phyloP scores from a whole-genome alignment of 2,888 invertebrate genomes.

The Diploptera punctata region DNA sequence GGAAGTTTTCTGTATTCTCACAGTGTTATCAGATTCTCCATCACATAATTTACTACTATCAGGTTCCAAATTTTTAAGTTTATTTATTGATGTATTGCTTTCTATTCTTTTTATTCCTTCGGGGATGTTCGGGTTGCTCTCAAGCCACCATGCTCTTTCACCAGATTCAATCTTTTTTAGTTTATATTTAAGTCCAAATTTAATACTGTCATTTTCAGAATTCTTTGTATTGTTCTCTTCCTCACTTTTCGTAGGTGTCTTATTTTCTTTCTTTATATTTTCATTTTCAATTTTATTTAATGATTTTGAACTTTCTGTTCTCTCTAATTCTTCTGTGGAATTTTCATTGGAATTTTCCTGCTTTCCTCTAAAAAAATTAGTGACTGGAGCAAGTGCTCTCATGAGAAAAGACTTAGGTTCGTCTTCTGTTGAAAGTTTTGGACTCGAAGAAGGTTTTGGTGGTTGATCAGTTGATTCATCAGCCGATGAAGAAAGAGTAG shows the following conservation, averaged over 20 bases:
- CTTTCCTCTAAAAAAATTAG: constrained; percentile 72
- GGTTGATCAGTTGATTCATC: constrained; percentile 57
- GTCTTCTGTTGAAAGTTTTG: constrained; percentile 62
- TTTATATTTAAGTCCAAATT: constrained; percentile 41
- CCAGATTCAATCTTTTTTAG: constrained; percentile 69
- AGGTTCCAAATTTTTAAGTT: constrained; percentile 24
- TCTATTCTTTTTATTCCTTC: constrained; percentile 59
- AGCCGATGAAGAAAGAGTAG: constrained; percentile 54
- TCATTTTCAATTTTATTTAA: constrained; percentile 43
- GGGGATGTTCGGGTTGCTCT: constrained; percentile 63
- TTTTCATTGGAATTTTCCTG: constrained; percentile 53
- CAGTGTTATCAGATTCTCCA: constrained; percentile 35
- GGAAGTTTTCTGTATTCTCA: constrained; percentile 50
- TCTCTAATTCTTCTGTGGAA: constrained; percentile 26
- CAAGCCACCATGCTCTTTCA: constrained; percentile 74
- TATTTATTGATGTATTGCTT: constrained; percentile 35
- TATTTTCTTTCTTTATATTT: not conserved
- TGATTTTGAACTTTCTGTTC: constrained; percentile 43
- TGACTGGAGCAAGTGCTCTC: constrained; percentile 76
- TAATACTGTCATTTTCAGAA: not conserved
- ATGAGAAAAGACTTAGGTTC: constrained; percentile 76
- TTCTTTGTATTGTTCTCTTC: not conserved
- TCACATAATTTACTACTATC: constrained; percentile 44
- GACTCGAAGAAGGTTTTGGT: constrained; percentile 60
- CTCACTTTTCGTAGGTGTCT: not conserved